These are phyloP conservation scores for Brenthis hecate DNA, from an alignment of 2,888 invertebrate genomes.

Conservation along the genomic window DNA sequence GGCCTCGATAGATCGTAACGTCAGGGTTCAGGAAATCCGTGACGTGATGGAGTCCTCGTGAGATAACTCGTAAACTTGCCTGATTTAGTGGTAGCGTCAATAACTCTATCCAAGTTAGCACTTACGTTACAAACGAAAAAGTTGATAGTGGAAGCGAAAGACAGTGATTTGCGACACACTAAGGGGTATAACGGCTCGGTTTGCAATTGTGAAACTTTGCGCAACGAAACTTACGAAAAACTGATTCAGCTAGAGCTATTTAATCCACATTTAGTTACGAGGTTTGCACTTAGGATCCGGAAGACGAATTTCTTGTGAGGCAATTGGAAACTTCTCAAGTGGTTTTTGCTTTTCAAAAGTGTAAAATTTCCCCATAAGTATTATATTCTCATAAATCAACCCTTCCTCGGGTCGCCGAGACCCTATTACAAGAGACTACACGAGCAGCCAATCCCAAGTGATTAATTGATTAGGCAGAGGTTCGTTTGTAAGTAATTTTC, in stretches of 20 bases:
- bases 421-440: slow-evolving; percentile 64
- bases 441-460: slow-evolving; percentile 65
- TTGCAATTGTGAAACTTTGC: slow-evolving; percentile 43
- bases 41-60: slow-evolving; percentile 50
- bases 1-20: slow-evolving; percentile 44
- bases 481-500: slow-evolving; percentile 69
- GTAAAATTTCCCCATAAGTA: slow-evolving; percentile 67
- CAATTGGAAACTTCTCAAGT: slow-evolving; percentile 36
- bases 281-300: slow-evolving; percentile 19
- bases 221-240: slow-evolving; percentile 29
- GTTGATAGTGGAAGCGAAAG: slow-evolving; percentile 36
- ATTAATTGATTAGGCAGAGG: slow-evolving; percentile 77
- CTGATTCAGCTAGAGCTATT: slow-evolving; percentile 29
- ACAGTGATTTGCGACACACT: slow-evolving; percentile 39
- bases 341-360: slow-evolving; percentile 35
- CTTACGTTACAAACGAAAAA: slow-evolving; percentile 39
- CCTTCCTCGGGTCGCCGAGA: slow-evolving; percentile 60
- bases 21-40: slow-evolving; percentile 50
- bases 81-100: slow-evolving; percentile 50
- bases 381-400: slow-evolving; percentile 79
- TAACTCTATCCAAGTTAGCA: slow-evolving; percentile 40
- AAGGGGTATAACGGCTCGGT: slow-evolving; percentile 36
- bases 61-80: slow-evolving; percentile 52
- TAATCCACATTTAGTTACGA: slow-evolving; percentile 29
- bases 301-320: slow-evolving; percentile 18